phyloP scores from a whole-genome alignment of 2,797 vertebrate genomes.

The Chelidonichthys spinosus region DNA sequence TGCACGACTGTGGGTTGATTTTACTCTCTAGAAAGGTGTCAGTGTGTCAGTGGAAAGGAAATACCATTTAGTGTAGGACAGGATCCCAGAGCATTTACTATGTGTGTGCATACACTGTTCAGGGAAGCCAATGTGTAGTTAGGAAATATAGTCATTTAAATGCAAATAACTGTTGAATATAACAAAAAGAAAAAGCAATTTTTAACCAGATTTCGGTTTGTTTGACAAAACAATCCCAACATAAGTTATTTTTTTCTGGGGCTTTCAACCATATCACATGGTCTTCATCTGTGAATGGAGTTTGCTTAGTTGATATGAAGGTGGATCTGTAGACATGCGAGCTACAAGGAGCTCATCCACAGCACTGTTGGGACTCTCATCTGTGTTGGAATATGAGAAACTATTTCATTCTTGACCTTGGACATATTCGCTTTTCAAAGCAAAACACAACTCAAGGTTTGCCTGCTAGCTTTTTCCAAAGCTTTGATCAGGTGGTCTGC shows the following conservation, averaged over 20 bases:
- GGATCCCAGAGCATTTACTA: conserved; percentile 12
- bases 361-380: not conserved
- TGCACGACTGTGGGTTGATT: conserved; percentile 46
- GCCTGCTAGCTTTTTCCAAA: not conserved
- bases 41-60: conserved; percentile 37
- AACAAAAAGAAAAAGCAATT: not conserved
- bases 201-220: not conserved
- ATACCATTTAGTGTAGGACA: conserved; percentile 17
- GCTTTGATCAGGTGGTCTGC: conserved; percentile 3
- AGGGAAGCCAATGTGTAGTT: not conserved
- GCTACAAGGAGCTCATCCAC: not conserved
- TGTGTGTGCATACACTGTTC: not conserved
- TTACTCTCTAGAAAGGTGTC: conserved; percentile 42
- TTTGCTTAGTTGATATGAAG: not conserved
- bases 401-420: not conserved
- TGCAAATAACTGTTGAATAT: not conserved
- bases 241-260: not conserved
- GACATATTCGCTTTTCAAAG: not conserved
- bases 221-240: conserved; percentile 1
- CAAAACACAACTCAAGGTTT: not conserved
- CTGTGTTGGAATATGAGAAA: not conserved
- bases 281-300: not conserved
- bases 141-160: conserved; percentile 7
- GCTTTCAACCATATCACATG: not conserved
- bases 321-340: not conserved